These are phyloP conservation scores for Rhyacophila brunnea DNA, from an alignment of 1,140 invertebrate genomes.

Conservation along the genomic window DNA sequence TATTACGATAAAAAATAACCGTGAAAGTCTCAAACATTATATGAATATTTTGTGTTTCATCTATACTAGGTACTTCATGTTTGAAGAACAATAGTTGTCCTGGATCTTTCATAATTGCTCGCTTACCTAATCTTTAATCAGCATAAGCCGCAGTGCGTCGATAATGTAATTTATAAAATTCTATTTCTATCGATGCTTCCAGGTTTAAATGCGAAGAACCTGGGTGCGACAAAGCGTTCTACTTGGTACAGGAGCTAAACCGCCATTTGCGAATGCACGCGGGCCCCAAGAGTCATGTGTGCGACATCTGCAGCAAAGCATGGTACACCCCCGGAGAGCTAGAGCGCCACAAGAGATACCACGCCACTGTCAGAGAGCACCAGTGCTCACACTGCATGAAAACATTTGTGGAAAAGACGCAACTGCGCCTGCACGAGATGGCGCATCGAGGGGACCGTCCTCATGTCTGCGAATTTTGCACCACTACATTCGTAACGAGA, in stretches of 20 bases:
- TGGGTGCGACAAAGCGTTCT: conserved; percentile 25
- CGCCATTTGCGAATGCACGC: conserved; percentile 20
- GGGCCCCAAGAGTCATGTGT: conserved; percentile 27
- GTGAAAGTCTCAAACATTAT: too few relatives aligned
- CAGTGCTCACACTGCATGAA: conserved; percentile 23
- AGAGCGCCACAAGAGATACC: conserved; percentile 21
- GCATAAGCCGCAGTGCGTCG: too few relatives aligned
- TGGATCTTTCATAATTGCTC: too few relatives aligned
- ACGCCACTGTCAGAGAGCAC: conserved; percentile 19
- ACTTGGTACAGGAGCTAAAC: conserved; percentile 21
- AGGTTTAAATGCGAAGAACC: conserved; percentile 30
- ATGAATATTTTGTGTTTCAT: too few relatives aligned
- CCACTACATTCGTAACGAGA: conserved; percentile 17
- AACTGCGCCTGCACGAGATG: conserved; percentile 28
- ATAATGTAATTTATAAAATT: too few relatives aligned
- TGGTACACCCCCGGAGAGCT: conserved; percentile 22
- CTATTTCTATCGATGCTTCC: too few relatives aligned
- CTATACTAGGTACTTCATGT: too few relatives aligned
- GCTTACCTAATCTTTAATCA: too few relatives aligned
- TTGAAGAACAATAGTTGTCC: too few relatives aligned
- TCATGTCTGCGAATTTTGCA: conserved; percentile 31
- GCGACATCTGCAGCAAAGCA: conserved; percentile 34
- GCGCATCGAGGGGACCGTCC: conserved; percentile 24
- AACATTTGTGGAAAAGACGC: conserved; percentile 26
- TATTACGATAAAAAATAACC: too few relatives aligned